These are phyloP conservation scores for Calliphora vicina DNA, from an alignment of 1,140 invertebrate genomes.

Conservation along the genomic window DNA sequence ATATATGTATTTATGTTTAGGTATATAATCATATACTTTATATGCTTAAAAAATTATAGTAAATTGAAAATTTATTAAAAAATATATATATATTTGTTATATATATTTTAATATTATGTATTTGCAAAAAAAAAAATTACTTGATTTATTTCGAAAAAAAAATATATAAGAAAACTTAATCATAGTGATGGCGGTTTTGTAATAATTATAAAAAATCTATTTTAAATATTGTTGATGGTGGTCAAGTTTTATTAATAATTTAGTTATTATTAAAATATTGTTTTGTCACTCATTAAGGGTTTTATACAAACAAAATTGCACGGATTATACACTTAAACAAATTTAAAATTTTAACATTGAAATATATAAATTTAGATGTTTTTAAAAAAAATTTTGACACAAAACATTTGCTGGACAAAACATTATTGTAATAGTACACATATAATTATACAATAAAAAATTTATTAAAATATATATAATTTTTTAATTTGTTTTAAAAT, in stretches of 20 bases:
- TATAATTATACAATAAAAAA: constrained; percentile 3
- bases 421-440: neutral
- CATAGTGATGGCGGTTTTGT: constrained; percentile 4
- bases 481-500: neutral
- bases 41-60: neutral
- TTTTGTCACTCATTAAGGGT: neutral
- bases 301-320: neutral
- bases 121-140: neutral
- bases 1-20: too few relatives aligned
- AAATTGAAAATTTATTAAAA: too few relatives aligned
- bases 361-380: neutral
- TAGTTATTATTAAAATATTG: neutral
- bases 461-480: too few relatives aligned
- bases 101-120: neutral
- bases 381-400: neutral
- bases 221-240: constrained; percentile 2
- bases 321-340: neutral
- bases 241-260: neutral
- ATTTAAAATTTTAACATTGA: neutral
- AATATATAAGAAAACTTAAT: neutral
- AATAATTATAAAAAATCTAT: neutral
- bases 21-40: neutral
- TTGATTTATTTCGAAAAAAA: neutral
- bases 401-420: neutral
- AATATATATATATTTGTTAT: neutral